Percentiles rank a stretch among this genome's conserved stretches.
phyloP scores from a whole-genome alignment of 53 echinoderm and acorn worm species.

The Pentamera pediparva region DNA sequence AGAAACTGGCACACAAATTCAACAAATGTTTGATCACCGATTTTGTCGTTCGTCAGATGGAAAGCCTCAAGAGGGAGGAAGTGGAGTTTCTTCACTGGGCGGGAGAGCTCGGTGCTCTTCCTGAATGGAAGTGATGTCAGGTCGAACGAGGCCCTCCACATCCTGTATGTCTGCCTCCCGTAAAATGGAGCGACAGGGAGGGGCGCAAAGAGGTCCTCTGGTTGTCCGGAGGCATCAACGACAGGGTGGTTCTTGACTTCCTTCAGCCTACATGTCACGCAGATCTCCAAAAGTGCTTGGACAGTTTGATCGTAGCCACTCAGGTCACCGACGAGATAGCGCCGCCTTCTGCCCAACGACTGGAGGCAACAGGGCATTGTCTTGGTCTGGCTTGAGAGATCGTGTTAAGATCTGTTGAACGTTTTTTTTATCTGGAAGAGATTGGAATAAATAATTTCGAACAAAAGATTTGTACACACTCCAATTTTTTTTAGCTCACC shows the following conservation, averaged over 20 bases:
- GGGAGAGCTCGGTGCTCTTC: constrained; percentile 39
- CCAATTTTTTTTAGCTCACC: too few species aligned
- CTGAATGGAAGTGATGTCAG: constrained; percentile 45
- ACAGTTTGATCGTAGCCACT: constrained; percentile 35
- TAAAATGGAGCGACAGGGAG: constrained; percentile 39
- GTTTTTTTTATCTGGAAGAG: too few species aligned
- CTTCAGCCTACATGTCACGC: constrained; percentile 26
- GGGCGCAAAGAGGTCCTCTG: not conserved
- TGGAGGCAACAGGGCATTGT: not conserved
- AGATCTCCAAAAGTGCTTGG: constrained; percentile 41
- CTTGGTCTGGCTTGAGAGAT: not conserved
- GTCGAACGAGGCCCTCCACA: constrained; percentile 78
- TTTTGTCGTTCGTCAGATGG: constrained; percentile 30
- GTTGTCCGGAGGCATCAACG: not conserved
- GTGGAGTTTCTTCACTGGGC: constrained; percentile 57
- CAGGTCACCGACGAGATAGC: constrained; percentile 54
- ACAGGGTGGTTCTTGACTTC: not conserved
- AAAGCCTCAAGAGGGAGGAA: constrained; percentile 68
- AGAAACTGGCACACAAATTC: constrained; percentile 30
- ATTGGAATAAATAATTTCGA: too few species aligned
- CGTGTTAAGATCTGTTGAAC: too few species aligned
- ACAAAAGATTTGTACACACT: too few species aligned
- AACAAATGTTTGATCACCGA: constrained; percentile 30
- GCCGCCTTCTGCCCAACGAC: not conserved
- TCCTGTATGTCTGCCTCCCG: constrained; percentile 82